Conservation (phyloP, 2,888 invertebrate genomes). For the Harpalus rufipes region DNA sequence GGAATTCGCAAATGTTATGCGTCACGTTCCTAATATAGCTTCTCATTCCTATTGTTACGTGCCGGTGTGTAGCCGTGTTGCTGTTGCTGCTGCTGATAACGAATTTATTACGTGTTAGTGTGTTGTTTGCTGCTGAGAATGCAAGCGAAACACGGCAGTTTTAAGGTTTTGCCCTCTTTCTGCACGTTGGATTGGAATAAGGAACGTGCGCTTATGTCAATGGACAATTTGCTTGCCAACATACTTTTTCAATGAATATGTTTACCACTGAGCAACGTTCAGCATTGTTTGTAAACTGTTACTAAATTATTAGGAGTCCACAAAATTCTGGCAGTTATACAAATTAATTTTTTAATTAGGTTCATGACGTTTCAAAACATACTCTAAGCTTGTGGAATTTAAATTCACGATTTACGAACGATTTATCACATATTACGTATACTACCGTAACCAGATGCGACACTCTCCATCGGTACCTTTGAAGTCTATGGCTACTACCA, state of each 20-base stretch:
- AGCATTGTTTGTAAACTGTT: not conserved
- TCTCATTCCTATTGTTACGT: constrained; percentile 55
- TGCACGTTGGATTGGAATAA: constrained; percentile 7
- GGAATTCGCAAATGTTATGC: constrained; percentile 57
- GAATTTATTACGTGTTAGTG: constrained; percentile 49
- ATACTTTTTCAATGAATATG: not conserved
- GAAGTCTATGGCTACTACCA: too few relatives aligned
- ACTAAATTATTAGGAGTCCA: too few relatives aligned
- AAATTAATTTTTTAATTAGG: too few relatives aligned
- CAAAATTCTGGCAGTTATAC: too few relatives aligned
- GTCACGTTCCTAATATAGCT: constrained; percentile 60
- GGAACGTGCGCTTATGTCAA: constrained; percentile 8
- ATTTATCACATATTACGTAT: too few relatives aligned
- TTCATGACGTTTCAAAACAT: too few relatives aligned
- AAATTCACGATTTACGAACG: too few relatives aligned
- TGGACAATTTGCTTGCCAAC: constrained; percentile 7
- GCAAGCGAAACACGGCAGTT: constrained; percentile 32
- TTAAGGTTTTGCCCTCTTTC: constrained; percentile 4
- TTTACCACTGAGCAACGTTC: not conserved
- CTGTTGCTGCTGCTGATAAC: constrained; percentile 42
- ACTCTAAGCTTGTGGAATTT: too few relatives aligned
- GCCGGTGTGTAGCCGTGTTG: not conserved
- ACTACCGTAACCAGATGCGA: too few relatives aligned
- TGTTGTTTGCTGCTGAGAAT: constrained; percentile 5
- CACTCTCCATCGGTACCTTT: too few relatives aligned